Conservation (phyloP, 2,797 vertebrate species). For the Phataginus tricuspis region DNA sequence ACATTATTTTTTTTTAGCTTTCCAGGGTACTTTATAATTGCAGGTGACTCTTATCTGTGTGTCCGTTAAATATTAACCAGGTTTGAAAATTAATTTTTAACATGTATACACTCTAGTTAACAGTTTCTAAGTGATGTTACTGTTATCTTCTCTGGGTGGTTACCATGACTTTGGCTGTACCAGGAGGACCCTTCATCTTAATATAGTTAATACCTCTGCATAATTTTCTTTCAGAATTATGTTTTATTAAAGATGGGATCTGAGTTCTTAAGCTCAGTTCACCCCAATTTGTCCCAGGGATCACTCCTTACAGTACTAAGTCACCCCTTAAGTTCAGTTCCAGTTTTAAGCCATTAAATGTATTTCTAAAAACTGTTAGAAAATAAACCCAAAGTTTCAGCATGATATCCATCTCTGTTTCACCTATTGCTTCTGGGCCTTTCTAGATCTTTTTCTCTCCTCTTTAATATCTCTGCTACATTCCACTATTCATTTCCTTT, state of each 20-base stretch:
- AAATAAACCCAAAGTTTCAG: neutral
- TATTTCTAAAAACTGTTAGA: neutral
- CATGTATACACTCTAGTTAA: neutral
- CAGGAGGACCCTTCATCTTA: neutral
- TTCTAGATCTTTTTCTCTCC: neutral
- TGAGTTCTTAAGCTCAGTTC: neutral
- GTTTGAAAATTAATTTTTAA: constrained; percentile 50
- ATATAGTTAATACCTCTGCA: neutral
- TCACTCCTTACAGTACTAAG: neutral
- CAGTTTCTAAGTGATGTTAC: neutral
- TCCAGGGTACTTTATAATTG: constrained; percentile 2
- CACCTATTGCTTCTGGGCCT: neutral
- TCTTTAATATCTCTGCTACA: neutral
- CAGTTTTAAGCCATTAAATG: neutral
- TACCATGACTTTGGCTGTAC: neutral
- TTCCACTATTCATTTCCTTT: neutral
- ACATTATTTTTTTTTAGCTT: constrained; percentile 24
- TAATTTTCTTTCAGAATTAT: constrained; percentile 14
- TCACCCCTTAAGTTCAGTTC: neutral
- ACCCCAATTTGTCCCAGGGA: neutral
- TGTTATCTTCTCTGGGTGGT: neutral
- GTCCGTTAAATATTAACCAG: constrained; percentile 7
- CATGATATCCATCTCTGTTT: neutral
- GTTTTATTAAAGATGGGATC: constrained; percentile 25
- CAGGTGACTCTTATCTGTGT: neutral